Evolutionary conservation across 2,797 vertebrate species (phyloP).

Genomic region (Strix occidentalis): DNA sequence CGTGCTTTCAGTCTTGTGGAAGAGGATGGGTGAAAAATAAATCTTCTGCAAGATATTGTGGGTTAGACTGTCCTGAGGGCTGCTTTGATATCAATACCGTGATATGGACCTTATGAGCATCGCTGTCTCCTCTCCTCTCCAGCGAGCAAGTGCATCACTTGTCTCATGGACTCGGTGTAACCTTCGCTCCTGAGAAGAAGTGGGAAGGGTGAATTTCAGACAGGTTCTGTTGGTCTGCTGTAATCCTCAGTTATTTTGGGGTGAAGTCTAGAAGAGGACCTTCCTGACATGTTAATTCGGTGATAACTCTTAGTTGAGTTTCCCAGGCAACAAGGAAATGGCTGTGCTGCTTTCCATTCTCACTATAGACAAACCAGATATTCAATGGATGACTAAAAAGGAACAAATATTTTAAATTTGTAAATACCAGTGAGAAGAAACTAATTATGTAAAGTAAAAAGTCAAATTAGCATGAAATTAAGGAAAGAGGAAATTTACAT

Average conservation of each 20-base stretch:
- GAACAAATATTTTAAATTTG: neutral
- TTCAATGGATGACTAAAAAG: neutral
- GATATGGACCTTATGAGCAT: neutral
- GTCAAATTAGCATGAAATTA: neutral
- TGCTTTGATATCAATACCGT: neutral
- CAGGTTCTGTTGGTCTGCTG: neutral
- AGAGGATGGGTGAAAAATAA: neutral
- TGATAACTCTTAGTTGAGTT: neutral
- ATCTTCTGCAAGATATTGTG: neutral
- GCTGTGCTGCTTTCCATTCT: neutral
- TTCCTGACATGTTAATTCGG: neutral
- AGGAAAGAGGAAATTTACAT: neutral
- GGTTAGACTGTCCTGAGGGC: neutral
- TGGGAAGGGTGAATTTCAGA: neutral
- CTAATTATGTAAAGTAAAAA: neutral
- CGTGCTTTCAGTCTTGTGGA: neutral
- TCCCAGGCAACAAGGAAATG: slow-evolving; percentile 11
- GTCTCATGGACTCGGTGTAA: neutral
- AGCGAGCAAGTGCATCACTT: fast-evolving
- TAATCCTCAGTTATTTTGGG: neutral
- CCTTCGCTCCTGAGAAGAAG: neutral
- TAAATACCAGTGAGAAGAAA: neutral
- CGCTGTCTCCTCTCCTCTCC: neutral
- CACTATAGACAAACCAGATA: neutral
- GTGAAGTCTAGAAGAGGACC: neutral